Percentiles rank a stretch among this genome's conserved stretches.
phyloP scores from a whole-genome alignment of 2,888 invertebrate species.

The Eupithecia abbreviata region DNA sequence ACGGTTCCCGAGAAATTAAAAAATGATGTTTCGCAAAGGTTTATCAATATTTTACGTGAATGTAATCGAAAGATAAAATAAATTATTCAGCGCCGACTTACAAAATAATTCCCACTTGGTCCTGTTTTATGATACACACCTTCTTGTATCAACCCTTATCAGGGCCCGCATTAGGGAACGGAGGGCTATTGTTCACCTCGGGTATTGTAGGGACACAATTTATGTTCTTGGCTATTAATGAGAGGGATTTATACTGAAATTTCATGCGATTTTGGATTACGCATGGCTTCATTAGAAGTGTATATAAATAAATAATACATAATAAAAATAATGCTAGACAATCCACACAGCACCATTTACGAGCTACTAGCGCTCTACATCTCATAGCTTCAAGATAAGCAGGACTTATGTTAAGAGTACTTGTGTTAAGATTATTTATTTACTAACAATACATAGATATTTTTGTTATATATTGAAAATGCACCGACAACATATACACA shows the following conservation, averaged over 20 bases:
- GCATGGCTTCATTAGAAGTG: conserved; percentile 22
- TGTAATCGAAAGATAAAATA: conserved; percentile 2
- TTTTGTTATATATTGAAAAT: no score
- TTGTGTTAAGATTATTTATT: no score
- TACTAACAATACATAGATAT: no score
- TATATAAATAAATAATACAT: neutral
- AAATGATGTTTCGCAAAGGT: neutral
- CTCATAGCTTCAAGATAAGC: no score
- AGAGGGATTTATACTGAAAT: conserved; percentile 24
- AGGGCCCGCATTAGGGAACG: conserved; percentile 41
- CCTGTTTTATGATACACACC: conserved; percentile 29
- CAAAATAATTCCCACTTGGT: conserved; percentile 22
- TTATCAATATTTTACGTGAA: conserved; percentile 4
- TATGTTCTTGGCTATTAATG: conserved; percentile 29
- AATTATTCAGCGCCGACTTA: conserved; percentile 16
- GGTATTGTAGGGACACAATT: conserved; percentile 32
- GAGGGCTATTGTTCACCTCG: conserved; percentile 40
- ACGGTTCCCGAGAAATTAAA: conserved; percentile 1
- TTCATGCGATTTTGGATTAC: conserved; percentile 25
- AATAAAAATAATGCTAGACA: no score
- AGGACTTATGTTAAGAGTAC: no score
- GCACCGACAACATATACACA: no score
- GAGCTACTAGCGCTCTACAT: no score
- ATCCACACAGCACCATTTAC: no score
- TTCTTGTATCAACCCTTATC: conserved; percentile 43